Base-by-base conservation (phyloP, 2,888 invertebrate genomes). In the Cephus pygmeus region DNA sequence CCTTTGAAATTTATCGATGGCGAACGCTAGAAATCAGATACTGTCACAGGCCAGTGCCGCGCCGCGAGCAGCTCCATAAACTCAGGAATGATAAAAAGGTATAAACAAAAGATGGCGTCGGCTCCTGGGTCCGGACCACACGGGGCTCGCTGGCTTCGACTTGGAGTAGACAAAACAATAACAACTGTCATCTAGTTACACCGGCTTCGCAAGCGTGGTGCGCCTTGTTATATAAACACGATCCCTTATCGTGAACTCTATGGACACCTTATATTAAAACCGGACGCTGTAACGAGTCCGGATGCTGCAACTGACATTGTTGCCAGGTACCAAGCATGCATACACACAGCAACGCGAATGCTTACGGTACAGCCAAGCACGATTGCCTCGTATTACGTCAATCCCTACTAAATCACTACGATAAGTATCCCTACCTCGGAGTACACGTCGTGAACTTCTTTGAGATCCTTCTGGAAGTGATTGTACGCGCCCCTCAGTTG, bases 401-500 rank as follows among this genome's bases (percentile, higher is more conserved):
- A 23, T 56, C 23, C 56, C 9, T 9, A 23, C 56, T 23, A 56
- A 56, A 56, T 56, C 56, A 2, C 56, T 23, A 23, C 9, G 23
- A 56, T 2, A 56, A 23, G 23, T 23, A 69, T 68, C 15, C 85
- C 81, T 81, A 92, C 92, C 88, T 91, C 89, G n/a, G 89, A 85
- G 83, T 92, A 91, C 74, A 91, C 87, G 71, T 87, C 85, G 78
- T 87, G 88, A 73, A 90, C 88, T 79, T 89, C 90, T 77, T 87
- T 88, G 81, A 87, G 87, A 78, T 89, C 86, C 79, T 87, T 88
- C 75, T 86, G 87, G 82, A 91, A 91, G 83, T 92, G 91, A 75
- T 89, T 88, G 77, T 90, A 88, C 3, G 92, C 91, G 69, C 91
- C 87, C 75, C 89, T 85, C 68, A 92, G 85, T 84, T 92, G 92